Conservation (phyloP, 1,140 invertebrate genomes). For the Anoplophora glabripennis region DNA sequence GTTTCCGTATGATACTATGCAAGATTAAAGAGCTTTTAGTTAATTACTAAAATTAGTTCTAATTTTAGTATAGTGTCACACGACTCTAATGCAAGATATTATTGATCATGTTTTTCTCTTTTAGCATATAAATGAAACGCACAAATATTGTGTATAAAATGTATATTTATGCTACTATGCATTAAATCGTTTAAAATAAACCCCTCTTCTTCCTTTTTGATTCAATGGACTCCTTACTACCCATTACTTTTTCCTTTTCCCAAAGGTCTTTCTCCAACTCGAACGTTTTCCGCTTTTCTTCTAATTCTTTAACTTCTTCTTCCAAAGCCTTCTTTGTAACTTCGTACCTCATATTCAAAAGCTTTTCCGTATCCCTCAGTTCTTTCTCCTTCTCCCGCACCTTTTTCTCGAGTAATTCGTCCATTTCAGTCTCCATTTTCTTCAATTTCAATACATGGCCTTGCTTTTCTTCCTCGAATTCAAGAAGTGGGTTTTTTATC, state of each 20-base stretch:
- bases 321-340: constrained; percentile 67
- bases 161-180: too few species aligned
- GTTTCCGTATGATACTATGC: too few species aligned
- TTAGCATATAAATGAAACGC: too few species aligned
- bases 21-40: too few species aligned
- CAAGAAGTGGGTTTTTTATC: constrained; percentile 94
- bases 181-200: too few species aligned
- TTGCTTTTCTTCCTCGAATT: constrained; percentile 96
- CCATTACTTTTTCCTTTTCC: constrained; percentile 87
- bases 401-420: constrained; percentile 82
- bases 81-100: too few species aligned
- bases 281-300: constrained; percentile 83
- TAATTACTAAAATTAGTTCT: too few species aligned
- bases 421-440: constrained; percentile 94
- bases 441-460: constrained; percentile 95
- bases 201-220: too few species aligned
- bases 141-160: too few species aligned
- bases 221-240: constrained; percentile 66
- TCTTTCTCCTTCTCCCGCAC: constrained; percentile 92
- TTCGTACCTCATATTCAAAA: constrained; percentile 66
- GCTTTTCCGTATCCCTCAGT: constrained; percentile 86
- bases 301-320: constrained; percentile 84
- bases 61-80: too few species aligned
- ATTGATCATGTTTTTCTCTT: too few species aligned
- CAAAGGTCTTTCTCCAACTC: constrained; percentile 81